These are phyloP conservation scores for Dallia pectoralis DNA, from an alignment of 2,797 vertebrate species.

Conservation along the genomic window DNA sequence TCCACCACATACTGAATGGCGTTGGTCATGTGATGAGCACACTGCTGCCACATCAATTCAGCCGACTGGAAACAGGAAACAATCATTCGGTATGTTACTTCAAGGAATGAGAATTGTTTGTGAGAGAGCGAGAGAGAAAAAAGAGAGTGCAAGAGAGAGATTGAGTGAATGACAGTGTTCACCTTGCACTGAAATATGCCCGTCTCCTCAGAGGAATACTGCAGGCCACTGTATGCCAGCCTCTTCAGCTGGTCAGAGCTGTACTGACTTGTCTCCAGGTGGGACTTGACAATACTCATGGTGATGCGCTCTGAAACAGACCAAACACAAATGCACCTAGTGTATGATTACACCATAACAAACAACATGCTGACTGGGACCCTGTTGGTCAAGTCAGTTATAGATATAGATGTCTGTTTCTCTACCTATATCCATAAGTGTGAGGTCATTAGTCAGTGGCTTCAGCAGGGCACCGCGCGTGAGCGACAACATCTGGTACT, in stretches of 20 bases:
- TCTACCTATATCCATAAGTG: constrained; percentile 82
- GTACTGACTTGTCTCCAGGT: constrained; percentile 90
- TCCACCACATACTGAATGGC: constrained; percentile 94
- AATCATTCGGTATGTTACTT: background rate
- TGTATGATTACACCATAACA: background rate
- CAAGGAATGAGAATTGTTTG: background rate
- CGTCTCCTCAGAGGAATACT: constrained; percentile 84
- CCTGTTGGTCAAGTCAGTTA: background rate
- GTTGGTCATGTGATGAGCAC: constrained; percentile 86
- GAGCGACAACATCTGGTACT: constrained; percentile 74
- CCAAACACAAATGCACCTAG: constrained; percentile 9
- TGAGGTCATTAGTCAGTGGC: constrained; percentile 72
- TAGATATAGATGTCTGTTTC: constrained; percentile 28
- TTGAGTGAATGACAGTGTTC: background rate
- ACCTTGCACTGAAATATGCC: constrained; percentile 86
- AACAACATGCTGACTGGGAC: background rate
- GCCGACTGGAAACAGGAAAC: constrained; percentile 72
- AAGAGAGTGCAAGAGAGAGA: too few relatives aligned
- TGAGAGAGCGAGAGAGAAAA: background rate
- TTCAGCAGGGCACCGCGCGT: constrained; percentile 63
- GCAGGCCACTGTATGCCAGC: constrained; percentile 73
- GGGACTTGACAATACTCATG: constrained; percentile 88
- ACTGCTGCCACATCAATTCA: constrained; percentile 92
- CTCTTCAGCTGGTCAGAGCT: constrained; percentile 86
- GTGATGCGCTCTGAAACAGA: constrained; percentile 78